Base-by-base conservation (phyloP, 2,888 invertebrate species). In the Saturnia pavonia region DNA sequence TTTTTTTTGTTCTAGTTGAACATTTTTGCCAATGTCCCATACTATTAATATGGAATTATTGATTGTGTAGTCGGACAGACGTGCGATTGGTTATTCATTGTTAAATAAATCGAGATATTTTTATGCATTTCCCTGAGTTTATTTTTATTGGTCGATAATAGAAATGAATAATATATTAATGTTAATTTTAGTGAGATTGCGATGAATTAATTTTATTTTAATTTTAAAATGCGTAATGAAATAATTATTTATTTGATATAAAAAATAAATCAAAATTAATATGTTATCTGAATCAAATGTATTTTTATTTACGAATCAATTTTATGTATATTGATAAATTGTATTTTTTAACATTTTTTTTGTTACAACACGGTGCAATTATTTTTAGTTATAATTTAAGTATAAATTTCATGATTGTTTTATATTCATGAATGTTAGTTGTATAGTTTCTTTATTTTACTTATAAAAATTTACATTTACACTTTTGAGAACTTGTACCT, bases 351-450 rank as follows among this genome's bases (percentile, higher is more conserved):
- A 90, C 88, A 91, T 90, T 91, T 90, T 85, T 60, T 78, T 77
- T 84, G 84, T 88, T 87, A 86, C 74, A 80, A 84, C 80, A 87
- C 85, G 91, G 91, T 92, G 92, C 92, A 91, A 91, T 92, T 91
- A 88, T 82, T 75, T 84, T 74, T 87, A 85, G 82, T 80, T 80
- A 81, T 67, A 72, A 63, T 86, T 79, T 76, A 70, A 76, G 78
- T 79, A 82, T 65, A 65, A 65, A n/a, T 65, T 40, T 65, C 65
- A 65, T 65, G 80, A 86, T 80, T 79, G 81, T 81, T 85, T 80
- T 78, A 76, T 71, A 73, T 74, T 77, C 79, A 63, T 51, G 63
- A 68, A 65, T 77, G 77, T 81, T 82, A 82, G 77, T 79, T 81
- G 68, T 82, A 77, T 82, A 77, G 77, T 81, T 84, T 51, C 48